These are phyloP conservation scores for Cheirogaleus major DNA, from an alignment of 2,797 vertebrate species.

Conservation along the genomic window DNA sequence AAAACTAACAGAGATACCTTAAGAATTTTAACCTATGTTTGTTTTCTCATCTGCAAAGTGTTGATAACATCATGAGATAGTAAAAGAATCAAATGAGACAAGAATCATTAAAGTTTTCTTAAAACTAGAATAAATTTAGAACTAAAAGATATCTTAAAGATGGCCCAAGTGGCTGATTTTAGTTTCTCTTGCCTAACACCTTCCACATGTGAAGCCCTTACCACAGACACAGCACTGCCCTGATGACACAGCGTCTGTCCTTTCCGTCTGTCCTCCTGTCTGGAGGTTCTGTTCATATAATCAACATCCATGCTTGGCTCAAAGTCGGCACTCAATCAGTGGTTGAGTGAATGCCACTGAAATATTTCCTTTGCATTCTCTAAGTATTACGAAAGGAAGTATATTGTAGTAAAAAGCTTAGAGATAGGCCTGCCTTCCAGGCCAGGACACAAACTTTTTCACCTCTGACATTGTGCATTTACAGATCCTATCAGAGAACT, in stretches of 20 bases:
- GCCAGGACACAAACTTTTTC: background rate
- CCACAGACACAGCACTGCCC: rapidly evolving
- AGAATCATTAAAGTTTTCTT: background rate
- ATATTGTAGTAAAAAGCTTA: background rate
- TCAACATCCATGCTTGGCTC: background rate
- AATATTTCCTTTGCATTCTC: background rate
- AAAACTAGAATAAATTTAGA: conserved; percentile 15
- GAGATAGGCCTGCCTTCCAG: background rate
- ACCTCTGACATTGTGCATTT: background rate
- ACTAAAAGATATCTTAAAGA: background rate
- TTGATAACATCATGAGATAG: background rate
- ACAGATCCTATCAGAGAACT: background rate
- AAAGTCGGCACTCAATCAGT: background rate
- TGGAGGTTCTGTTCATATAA: too few relatives aligned
- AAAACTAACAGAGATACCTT: background rate
- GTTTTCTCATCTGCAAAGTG: background rate
- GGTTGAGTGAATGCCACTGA: background rate
- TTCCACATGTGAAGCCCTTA: background rate
- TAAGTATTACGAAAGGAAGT: background rate
- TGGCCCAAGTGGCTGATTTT: background rate
- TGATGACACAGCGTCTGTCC: rapidly evolving
- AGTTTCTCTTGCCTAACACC: background rate
- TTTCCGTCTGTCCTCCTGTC: background rate
- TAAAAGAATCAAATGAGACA: background rate
- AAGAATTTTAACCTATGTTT: background rate